Evolutionary conservation across 1,140 invertebrate genomes (phyloP).

Genomic region (Mya arenaria): DNA sequence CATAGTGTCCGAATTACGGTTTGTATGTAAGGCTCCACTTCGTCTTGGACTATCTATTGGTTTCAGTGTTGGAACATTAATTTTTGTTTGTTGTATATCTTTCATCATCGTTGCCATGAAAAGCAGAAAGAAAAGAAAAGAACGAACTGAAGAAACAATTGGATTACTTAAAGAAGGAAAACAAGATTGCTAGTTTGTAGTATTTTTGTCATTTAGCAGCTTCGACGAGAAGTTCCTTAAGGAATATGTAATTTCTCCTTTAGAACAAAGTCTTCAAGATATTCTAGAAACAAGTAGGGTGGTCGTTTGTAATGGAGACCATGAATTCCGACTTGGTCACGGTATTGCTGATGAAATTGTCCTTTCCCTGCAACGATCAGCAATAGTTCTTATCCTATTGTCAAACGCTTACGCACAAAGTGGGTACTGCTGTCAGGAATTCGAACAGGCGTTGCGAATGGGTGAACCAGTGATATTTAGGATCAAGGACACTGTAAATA

Average conservation of each 20-base stretch:
- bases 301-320: not conserved
- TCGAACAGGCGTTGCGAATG: not conserved
- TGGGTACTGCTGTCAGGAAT: not conserved
- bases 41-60: too few relatives aligned
- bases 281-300: not conserved
- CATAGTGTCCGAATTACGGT: not conserved
- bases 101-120: not conserved
- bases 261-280: not conserved
- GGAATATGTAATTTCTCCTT: not conserved
- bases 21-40: too few relatives aligned
- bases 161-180: not conserved
- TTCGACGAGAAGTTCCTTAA: not conserved
- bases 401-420: not conserved
- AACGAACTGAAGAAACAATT: not conserved
- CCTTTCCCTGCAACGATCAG: not conserved
- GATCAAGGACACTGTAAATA: not conserved
- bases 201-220: slow-evolving; percentile 1
- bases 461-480: not conserved
- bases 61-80: too few relatives aligned
- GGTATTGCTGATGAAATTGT: not conserved
- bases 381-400: not conserved
- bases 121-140: not conserved
- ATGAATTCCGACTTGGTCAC: not conserved
- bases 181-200: not conserved
- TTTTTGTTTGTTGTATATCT: not conserved